A percentile compares a stretch with the other conserved stretches of the same genome.
phyloP scores from a whole-genome alignment of 1,140 invertebrate genomes.

The Micrasema longulum region DNA sequence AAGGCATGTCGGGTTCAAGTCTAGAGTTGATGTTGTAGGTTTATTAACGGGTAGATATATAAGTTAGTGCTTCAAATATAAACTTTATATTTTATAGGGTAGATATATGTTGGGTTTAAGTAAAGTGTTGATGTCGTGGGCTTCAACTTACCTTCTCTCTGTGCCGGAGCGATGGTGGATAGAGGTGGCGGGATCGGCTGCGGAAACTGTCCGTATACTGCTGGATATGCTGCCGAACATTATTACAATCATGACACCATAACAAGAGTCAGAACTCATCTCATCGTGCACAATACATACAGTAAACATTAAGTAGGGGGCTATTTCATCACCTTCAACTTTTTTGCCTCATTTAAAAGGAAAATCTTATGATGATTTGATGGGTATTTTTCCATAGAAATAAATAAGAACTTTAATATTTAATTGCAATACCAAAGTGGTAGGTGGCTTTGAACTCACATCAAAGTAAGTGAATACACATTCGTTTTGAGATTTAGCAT shows the following conservation, averaged over 20 bases:
- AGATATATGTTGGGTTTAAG: constrained; percentile 4
- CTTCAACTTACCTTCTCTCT: constrained; percentile 91
- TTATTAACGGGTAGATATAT: no score
- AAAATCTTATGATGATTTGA: no score
- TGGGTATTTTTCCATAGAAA: no score
- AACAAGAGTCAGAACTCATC: constrained; percentile 51
- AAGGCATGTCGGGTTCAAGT: no score
- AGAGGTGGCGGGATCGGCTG: constrained; percentile 93
- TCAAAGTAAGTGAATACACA: no score
- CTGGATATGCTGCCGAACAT: constrained; percentile 91
- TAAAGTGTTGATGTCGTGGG: constrained; percentile 42
- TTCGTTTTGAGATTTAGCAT: no score
- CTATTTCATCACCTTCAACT: constrained; percentile 1
- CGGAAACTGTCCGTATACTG: constrained; percentile 95
- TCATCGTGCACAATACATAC: constrained; percentile 49
- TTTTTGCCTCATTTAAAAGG: not conserved
- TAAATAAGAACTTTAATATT: no score
- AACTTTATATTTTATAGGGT: no score
- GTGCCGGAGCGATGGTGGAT: constrained; percentile 88
- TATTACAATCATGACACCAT: constrained; percentile 67
- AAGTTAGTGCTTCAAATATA: no score
- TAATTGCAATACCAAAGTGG: no score
- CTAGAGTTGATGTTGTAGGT: no score
- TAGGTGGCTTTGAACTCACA: no score
- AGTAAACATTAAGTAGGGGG: not conserved